Percentiles rank a stretch among this genome's conserved stretches.
Evolutionary conservation across 2,113 vertebrate species (phyloP).

Genomic region (Hiodon alosoides): DNA sequence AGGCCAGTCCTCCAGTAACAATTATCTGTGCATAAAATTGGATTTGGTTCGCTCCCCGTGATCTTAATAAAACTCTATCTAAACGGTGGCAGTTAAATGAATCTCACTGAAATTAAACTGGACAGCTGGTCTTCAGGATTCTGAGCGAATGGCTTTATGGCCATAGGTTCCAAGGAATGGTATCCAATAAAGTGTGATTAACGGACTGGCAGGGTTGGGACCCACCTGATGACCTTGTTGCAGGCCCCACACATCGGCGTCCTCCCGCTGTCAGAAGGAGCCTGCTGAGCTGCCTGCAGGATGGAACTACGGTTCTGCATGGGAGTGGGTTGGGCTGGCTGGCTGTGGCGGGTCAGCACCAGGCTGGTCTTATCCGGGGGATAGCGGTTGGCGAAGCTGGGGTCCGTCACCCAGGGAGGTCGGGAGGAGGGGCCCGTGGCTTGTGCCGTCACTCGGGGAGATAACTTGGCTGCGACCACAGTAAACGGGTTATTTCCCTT

Average conservation of each 20-base stretch:
- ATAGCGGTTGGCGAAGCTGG: slow-evolving; percentile 83
- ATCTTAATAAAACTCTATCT: neutral
- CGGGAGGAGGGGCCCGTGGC: slow-evolving; percentile 64
- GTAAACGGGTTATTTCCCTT: slow-evolving; percentile 25
- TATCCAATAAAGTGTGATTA: neutral
- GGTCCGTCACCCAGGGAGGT: slow-evolving; percentile 91
- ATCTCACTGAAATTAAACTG: neutral
- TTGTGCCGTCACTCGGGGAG: slow-evolving; percentile 46
- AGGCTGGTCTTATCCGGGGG: slow-evolving; percentile 92
- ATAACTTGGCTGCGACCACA: slow-evolving; percentile 26
- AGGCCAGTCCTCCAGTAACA: neutral
- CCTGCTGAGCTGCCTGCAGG: slow-evolving; percentile 83
- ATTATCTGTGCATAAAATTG: neutral
- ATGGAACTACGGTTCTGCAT: slow-evolving; percentile 95
- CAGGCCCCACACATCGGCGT: slow-evolving; percentile 88
- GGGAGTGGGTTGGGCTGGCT: slow-evolving; percentile 82
- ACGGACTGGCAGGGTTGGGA: neutral
- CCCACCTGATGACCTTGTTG: slow-evolving; percentile 94
- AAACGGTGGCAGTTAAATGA: neutral
- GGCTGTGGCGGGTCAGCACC: slow-evolving; percentile 85
- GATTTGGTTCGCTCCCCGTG: slow-evolving; percentile 2
- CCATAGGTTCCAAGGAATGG: neutral
- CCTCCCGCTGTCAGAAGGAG: slow-evolving; percentile 61
- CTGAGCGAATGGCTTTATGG: neutral
- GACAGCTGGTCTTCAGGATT: neutral